Evolutionary conservation across 1,140 invertebrate genomes (phyloP).

Genomic region (Papilio glaucus): DNA sequence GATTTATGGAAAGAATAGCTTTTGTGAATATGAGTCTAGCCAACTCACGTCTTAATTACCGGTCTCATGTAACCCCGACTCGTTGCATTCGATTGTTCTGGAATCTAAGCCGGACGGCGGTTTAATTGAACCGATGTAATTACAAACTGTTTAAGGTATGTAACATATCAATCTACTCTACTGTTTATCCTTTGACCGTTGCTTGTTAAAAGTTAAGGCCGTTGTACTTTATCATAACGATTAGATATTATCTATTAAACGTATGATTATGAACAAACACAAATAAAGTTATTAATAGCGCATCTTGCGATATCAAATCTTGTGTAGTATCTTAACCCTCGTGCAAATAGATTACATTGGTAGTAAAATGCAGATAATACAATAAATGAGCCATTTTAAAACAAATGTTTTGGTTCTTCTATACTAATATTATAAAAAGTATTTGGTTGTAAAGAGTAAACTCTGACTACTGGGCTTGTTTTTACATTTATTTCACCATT

Average conservation of each 20-base stretch:
- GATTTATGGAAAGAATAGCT: too few relatives aligned
- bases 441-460: too few relatives aligned
- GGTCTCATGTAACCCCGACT: background rate
- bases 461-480: too few relatives aligned
- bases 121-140: background rate
- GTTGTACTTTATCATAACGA: constrained; percentile 1
- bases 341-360: constrained; percentile 7
- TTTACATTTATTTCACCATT: too few relatives aligned
- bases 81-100: background rate
- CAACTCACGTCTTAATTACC: background rate
- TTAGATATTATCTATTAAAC: constrained; percentile 9
- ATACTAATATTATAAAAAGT: too few relatives aligned
- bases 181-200: background rate
- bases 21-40: background rate
- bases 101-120: background rate
- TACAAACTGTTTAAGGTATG: constrained; percentile 1
- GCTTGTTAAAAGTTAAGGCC: constrained; percentile 14
- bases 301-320: constrained; percentile 1
- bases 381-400: too few relatives aligned
- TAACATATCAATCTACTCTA: constrained; percentile 1
- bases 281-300: constrained; percentile 14
- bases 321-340: background rate
- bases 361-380: too few relatives aligned
- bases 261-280: background rate
- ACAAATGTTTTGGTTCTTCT: too few relatives aligned